Percentiles rank a stretch among this genome's conserved stretches.
phyloP scores from a whole-genome alignment of 2,113 vertebrate species.

The Myotis brandtii region DNA sequence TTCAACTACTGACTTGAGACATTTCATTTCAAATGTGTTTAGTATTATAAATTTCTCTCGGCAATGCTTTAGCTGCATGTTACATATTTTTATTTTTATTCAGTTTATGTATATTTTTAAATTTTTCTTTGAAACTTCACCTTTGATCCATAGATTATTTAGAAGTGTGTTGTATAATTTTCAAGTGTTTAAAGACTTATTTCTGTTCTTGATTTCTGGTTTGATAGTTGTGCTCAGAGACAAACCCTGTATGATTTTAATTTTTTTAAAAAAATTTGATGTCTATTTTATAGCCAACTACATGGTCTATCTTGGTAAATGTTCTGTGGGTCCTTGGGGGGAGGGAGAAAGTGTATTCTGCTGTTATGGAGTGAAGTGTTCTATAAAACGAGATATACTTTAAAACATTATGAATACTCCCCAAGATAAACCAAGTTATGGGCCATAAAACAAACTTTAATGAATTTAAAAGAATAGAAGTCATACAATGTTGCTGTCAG shows the following conservation, averaged over 20 bases:
- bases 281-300: not conserved
- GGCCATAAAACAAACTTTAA: not conserved
- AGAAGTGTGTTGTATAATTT: not conserved
- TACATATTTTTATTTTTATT: conserved; percentile 36
- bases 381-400: conserved; percentile 16
- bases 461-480: not conserved
- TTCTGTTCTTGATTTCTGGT: conserved; percentile 27
- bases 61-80: not conserved
- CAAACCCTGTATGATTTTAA: not conserved
- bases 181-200: conserved; percentile 11
- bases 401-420: conserved; percentile 22
- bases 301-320: not conserved
- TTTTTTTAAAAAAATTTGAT: not conserved
- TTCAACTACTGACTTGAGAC: not conserved
- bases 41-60: not conserved
- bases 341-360: not conserved
- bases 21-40: conserved; percentile 32
- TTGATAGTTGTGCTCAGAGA: not conserved
- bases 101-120: not conserved
- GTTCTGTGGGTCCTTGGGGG: not conserved
- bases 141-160: conserved; percentile 20
- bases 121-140: conserved; percentile 27
- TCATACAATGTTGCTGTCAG: not conserved
- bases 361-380: not conserved
- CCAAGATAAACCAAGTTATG: not conserved